These are phyloP conservation scores for Oscarella lobularis DNA, from an alignment of 37 sponge, comb jelly and placozoan species.

Conservation along the genomic window DNA sequence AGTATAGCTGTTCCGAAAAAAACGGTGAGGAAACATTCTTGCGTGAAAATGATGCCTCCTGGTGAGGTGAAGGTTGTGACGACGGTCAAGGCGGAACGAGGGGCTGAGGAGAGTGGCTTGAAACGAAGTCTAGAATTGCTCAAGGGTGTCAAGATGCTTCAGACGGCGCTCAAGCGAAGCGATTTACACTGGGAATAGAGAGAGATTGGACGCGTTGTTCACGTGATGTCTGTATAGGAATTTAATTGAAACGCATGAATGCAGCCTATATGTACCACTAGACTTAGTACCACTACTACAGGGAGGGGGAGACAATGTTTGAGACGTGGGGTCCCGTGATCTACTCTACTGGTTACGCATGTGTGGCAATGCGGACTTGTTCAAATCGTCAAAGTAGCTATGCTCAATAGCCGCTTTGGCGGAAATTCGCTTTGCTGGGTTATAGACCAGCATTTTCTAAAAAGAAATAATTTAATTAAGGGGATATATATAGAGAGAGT, in stretches of 20 bases:
- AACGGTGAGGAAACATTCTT: too few relatives aligned
- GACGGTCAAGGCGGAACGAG: neutral
- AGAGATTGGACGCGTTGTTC: neutral
- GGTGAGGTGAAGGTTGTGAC: neutral
- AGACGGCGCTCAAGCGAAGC: neutral
- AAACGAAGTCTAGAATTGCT: neutral
- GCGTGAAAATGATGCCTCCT: too few relatives aligned
- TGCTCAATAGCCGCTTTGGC: constrained; percentile 74
- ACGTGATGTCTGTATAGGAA: too few relatives aligned
- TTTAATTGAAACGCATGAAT: too few relatives aligned
- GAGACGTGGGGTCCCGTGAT: too few relatives aligned
- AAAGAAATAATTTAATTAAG: neutral
- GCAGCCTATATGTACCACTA: too few relatives aligned
- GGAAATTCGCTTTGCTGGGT: constrained; percentile 77
- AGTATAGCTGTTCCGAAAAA: too few relatives aligned
- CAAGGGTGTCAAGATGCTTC: neutral
- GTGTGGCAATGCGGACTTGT: constrained; percentile 63
- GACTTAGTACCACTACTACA: too few relatives aligned
- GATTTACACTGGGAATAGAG: neutral
- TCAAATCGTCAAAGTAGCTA: constrained; percentile 86
- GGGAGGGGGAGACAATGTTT: too few relatives aligned
- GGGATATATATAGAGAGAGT: neutral
- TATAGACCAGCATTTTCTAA: constrained; percentile 82
- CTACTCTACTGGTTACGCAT: too few relatives aligned
- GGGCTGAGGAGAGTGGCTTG: neutral